phyloP scores from a whole-genome alignment of 2,797 vertebrate species.

The Oryzias dopingdopingensis region DNA sequence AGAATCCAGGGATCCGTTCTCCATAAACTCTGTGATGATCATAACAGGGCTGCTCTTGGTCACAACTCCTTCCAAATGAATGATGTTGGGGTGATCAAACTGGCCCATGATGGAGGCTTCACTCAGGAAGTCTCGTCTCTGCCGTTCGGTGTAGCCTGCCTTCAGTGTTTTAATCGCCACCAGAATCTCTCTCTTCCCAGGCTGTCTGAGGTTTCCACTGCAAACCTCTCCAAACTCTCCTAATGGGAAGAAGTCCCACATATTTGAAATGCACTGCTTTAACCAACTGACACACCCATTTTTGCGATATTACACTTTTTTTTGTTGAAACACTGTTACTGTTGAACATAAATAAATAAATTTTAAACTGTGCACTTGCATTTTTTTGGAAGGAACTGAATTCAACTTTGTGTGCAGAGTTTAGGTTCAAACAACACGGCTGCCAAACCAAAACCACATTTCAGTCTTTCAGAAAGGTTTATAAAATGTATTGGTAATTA shows the following conservation, averaged over 20 bases:
- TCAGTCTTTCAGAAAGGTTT: too few relatives aligned
- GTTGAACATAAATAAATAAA: too few relatives aligned
- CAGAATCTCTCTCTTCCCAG: slow-evolving; percentile 90
- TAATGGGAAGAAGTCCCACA: slow-evolving; percentile 41
- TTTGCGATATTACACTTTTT: too few relatives aligned
- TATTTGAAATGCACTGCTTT: too few relatives aligned
- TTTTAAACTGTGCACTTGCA: too few relatives aligned
- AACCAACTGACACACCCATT: too few relatives aligned
- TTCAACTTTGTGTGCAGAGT: too few relatives aligned
- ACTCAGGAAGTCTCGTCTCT: slow-evolving; percentile 92
- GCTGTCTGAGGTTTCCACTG: slow-evolving; percentile 91
- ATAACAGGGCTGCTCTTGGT: slow-evolving; percentile 96
- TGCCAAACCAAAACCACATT: too few relatives aligned
- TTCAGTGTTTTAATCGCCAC: slow-evolving; percentile 97
- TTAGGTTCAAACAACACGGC: too few relatives aligned
- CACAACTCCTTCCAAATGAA: slow-evolving; percentile 94
- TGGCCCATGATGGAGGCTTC: slow-evolving; percentile 98
- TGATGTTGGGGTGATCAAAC: slow-evolving; percentile 97
- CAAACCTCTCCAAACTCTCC: slow-evolving; percentile 98
- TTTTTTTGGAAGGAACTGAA: too few relatives aligned
- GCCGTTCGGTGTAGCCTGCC: slow-evolving; percentile 92
- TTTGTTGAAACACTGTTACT: too few relatives aligned
- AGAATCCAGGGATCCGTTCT: slow-evolving; percentile 94
- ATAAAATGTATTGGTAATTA: too few relatives aligned
- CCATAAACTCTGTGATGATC: slow-evolving; percentile 98